These are phyloP conservation scores for Dione vanillae DNA, from an alignment of 2,888 invertebrate species.

Conservation along the genomic window DNA sequence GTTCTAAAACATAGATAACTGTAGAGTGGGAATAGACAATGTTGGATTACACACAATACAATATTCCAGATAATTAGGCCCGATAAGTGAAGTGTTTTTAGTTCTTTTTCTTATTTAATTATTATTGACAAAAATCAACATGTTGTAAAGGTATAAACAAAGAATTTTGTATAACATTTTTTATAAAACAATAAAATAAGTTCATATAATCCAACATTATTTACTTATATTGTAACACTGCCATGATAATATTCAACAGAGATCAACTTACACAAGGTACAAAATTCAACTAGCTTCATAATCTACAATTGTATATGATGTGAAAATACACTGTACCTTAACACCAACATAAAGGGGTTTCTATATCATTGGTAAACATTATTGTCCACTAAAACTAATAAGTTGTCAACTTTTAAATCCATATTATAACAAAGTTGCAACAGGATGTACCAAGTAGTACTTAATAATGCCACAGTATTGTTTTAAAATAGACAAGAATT, in stretches of 20 bases:
- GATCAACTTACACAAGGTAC: constrained; percentile 50
- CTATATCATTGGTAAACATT: constrained; percentile 49
- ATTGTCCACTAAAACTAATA: constrained; percentile 21
- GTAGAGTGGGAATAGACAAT: not conserved
- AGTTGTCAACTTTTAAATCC: not conserved
- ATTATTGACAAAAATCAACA: not conserved
- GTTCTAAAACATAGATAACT: not conserved
- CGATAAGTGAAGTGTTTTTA: not conserved
- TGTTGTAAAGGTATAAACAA: constrained; percentile 1
- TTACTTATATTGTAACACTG: constrained; percentile 38
- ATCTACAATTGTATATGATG: constrained; percentile 45
- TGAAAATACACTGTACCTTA: constrained; percentile 47
- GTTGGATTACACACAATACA: constrained; percentile 11
- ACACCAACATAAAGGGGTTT: constrained; percentile 42
- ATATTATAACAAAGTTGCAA: not conserved
- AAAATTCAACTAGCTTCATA: constrained; percentile 50
- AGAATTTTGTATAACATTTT: not conserved
- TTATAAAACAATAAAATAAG: not conserved
- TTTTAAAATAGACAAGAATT: not conserved
- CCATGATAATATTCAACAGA: constrained; percentile 48
- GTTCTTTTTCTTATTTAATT: constrained; percentile 1
- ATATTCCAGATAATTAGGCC: constrained; percentile 12
- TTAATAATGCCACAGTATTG: not conserved
- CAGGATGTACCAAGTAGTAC: not conserved
- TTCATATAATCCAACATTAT: constrained; percentile 8